These are phyloP conservation scores for Papilio protenor DNA, from an alignment of 2,888 invertebrate genomes.

Conservation along the genomic window DNA sequence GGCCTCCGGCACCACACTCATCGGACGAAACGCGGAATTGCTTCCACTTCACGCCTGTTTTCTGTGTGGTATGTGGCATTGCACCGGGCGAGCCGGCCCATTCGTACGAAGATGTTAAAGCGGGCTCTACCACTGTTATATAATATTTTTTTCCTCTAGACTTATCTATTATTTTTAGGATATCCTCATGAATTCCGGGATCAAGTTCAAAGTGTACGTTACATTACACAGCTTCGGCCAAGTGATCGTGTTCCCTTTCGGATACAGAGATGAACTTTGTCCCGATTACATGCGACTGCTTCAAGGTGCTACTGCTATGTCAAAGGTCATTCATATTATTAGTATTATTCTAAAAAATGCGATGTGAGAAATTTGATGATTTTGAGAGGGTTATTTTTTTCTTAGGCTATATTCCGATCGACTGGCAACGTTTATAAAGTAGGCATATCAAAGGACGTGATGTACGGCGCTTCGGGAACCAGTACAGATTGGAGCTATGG, in stretches of 20 bases:
- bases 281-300: slow-evolving; percentile 71
- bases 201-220: slow-evolving; percentile 71
- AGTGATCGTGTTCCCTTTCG: slow-evolving; percentile 75
- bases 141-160: too few relatives aligned
- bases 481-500: slow-evolving; percentile 75
- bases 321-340: slow-evolving; percentile 61
- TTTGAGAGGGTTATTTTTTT: neutral
- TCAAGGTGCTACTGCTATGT: slow-evolving; percentile 75
- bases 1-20: too few relatives aligned
- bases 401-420: slow-evolving; percentile 70
- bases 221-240: slow-evolving; percentile 77
- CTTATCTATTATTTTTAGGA: slow-evolving; percentile 59
- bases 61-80: too few relatives aligned
- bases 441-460: slow-evolving; percentile 74
- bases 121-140: too few relatives aligned
- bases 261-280: slow-evolving; percentile 65
- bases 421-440: slow-evolving; percentile 74
- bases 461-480: slow-evolving; percentile 75
- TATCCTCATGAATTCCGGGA: slow-evolving; percentile 61
- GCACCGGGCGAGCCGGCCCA: too few relatives aligned
- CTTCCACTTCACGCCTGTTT: too few relatives aligned
- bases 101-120: too few relatives aligned
- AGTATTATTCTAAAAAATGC: neutral
- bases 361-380: neutral
- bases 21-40: too few relatives aligned